These are phyloP conservation scores for Eristalis arbustorum DNA, from an alignment of 2,888 invertebrate species.

Conservation along the genomic window DNA sequence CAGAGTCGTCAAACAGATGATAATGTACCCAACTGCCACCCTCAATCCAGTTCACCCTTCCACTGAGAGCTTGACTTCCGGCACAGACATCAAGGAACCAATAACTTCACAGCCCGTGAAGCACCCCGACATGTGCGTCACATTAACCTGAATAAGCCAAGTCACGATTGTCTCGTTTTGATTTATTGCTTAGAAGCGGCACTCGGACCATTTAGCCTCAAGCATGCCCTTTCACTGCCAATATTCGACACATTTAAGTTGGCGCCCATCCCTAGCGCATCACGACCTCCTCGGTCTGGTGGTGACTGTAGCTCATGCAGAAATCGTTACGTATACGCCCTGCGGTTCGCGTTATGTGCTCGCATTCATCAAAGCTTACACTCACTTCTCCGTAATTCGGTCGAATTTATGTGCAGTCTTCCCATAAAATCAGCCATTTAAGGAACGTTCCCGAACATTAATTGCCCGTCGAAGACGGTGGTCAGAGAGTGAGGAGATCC, in stretches of 20 bases:
- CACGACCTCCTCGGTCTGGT: neutral
- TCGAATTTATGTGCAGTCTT: slow-evolving; percentile 39
- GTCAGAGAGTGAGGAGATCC: slow-evolving; percentile 2
- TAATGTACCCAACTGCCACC: too few species aligned
- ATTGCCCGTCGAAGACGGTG: slow-evolving; percentile 10
- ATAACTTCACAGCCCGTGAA: too few species aligned
- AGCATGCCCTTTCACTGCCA: neutral
- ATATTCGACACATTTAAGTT: neutral
- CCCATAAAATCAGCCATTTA: slow-evolving; percentile 27
- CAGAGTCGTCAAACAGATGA: too few species aligned
- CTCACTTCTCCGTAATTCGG: neutral
- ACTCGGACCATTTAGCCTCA: neutral
- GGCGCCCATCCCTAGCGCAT: neutral
- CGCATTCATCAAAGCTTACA: neutral
- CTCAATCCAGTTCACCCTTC: too few species aligned
- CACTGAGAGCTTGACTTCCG: too few species aligned
- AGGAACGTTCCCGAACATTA: slow-evolving; percentile 6
- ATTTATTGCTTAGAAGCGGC: neutral
- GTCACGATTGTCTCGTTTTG: too few species aligned
- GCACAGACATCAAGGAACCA: too few species aligned
- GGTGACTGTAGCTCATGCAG: neutral
- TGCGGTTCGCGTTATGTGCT: neutral
- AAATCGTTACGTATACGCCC: slow-evolving; percentile 33
- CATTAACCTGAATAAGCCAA: too few species aligned
- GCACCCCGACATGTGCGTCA: too few species aligned